These are phyloP conservation scores for Sturnus vulgaris DNA, from an alignment of 2,113 vertebrate species.

Conservation along the genomic window DNA sequence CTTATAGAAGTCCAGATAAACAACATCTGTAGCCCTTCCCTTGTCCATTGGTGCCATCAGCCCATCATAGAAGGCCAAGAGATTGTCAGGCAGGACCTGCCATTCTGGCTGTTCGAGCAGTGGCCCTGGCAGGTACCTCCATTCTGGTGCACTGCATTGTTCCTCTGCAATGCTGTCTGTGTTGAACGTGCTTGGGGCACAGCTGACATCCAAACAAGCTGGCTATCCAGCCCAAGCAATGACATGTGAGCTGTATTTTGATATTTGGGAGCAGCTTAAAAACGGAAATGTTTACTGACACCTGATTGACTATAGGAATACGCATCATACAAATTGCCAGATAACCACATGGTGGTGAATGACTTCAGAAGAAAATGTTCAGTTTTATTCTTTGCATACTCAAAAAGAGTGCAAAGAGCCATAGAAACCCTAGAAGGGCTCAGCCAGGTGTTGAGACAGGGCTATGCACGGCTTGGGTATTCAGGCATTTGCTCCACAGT, in stretches of 20 bases:
- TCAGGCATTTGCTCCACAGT: not conserved
- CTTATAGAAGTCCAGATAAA: not conserved
- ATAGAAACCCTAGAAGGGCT: not conserved
- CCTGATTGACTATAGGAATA: accelerated
- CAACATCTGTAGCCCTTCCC: not conserved
- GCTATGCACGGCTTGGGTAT: not conserved
- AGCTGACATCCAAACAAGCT: not conserved
- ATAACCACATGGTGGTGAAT: accelerated
- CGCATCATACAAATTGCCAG: not conserved
- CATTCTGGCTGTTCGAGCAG: accelerated
- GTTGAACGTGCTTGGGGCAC: accelerated
- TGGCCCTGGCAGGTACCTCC: not conserved
- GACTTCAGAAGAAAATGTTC: not conserved
- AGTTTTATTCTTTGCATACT: not conserved
- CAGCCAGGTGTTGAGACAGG: not conserved
- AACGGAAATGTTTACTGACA: not conserved
- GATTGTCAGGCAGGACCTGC: not conserved
- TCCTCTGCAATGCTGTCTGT: not conserved
- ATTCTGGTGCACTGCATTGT: not conserved
- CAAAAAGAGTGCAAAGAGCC: too few species aligned
- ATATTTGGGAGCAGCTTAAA: not conserved
- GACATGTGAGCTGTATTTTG: not conserved
- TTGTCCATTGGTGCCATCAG: not conserved
- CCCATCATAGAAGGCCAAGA: not conserved
- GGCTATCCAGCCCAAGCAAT: not conserved